A percentile compares a stretch with the other conserved stretches of the same genome.
Evolutionary conservation across 2,113 vertebrate genomes (phyloP).

Genomic region (Dolichotis patagonum): DNA sequence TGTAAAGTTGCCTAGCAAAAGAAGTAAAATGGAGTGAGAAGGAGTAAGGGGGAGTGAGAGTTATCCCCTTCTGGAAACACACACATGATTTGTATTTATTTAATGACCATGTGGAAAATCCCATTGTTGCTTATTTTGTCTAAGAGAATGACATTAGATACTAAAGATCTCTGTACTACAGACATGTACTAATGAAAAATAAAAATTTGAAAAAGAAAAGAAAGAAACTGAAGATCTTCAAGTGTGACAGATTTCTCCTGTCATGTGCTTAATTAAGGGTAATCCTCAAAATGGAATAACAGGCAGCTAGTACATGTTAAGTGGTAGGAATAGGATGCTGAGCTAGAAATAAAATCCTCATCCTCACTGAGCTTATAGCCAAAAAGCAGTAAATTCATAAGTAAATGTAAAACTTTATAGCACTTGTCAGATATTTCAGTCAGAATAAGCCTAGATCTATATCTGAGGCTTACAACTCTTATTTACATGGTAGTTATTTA

Average conservation of each 20-base stretch:
- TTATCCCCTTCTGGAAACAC: not conserved
- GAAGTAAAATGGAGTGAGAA: not conserved
- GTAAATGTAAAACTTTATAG: not conserved
- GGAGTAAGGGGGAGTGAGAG: not conserved
- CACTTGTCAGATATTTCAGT: constrained; percentile 20
- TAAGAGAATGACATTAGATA: not conserved
- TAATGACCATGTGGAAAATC: not conserved
- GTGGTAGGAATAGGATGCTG: not conserved
- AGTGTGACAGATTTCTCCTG: not conserved
- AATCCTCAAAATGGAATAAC: constrained; percentile 5
- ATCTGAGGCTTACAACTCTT: not conserved
- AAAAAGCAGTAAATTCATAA: constrained; percentile 11
- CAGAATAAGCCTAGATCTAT: not conserved
- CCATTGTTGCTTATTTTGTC: not conserved
- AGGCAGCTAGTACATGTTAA: not conserved
- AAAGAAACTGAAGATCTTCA: not conserved
- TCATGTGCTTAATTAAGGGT: not conserved
- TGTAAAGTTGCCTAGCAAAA: not conserved
- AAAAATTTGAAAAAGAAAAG: not conserved
- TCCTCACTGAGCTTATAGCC: not conserved
- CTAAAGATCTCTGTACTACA: not conserved
- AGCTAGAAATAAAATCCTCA: not conserved
- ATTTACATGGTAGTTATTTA: not conserved
- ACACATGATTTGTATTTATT: constrained; percentile 17
- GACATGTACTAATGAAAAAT: not conserved